Evolutionary conservation across 2,888 invertebrate genomes (phyloP), one percentile per base, ranked within the genome.

Genomic region (Apotomis turbidana): DNA sequence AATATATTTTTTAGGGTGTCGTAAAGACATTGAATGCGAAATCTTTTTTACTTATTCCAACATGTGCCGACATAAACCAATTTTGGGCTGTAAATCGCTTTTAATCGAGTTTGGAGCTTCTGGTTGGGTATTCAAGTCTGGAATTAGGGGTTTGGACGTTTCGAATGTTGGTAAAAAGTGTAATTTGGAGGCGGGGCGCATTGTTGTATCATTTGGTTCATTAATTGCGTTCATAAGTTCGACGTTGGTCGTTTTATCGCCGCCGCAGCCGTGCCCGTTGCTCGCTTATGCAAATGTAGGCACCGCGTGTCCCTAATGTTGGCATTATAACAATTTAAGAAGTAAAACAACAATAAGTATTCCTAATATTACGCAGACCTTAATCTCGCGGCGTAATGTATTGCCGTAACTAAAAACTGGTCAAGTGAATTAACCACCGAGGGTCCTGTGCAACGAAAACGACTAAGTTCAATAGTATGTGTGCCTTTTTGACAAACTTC

Each of bases 261-360:
- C 81, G 78, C 77, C 78, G 83, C 90, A 90, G 90, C 87, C 87
- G 86, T 82, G 77, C 77, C 78, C 78, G 78, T 76, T 76, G 75
- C 80, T 82, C 86, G 86, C 85, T 89, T 89, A 93, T 93, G 92
- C 90, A 91, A 93, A 93, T 89, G 85, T 79, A 79, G 82, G 82
- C 87, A 79, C 93, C 93, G 87, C 87, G 87, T 93, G 93, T 80
- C 81, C 76, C 79, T 88, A 92, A 93, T 90, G 91, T 85, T 76
- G 81, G 82, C 85, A 89, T 91, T 90, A 87, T 88, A 89, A 89
- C 92, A 91, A 90, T 93, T 91, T 91, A 93, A 93, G 92, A 92
- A 90, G 88, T 91, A 87, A 87, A 90, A 90, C 88, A 90, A 90
- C 88, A 91, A 87, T 90, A 87, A 88, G 85, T 86, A 84, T 76